These are phyloP conservation scores for Indicator maculatus DNA, from an alignment of 2,113 vertebrate species.

Conservation along the genomic window DNA sequence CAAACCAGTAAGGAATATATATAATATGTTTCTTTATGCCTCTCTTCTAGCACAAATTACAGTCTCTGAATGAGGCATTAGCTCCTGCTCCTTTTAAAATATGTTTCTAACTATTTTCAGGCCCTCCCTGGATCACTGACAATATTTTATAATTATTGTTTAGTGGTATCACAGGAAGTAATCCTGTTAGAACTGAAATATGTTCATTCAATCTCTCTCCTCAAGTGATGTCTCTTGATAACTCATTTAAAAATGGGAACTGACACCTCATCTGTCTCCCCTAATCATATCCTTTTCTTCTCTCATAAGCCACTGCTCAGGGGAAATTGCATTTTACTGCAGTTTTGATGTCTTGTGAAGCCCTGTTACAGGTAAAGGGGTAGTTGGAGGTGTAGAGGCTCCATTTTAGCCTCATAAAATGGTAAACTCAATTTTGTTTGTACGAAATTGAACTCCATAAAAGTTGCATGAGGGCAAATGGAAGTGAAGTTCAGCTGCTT, in stretches of 20 bases:
- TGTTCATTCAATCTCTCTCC: not conserved
- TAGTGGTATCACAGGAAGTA: not conserved
- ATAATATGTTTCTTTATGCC: not conserved
- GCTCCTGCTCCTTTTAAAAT: not conserved
- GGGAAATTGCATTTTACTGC: constrained; percentile 18
- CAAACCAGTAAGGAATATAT: not conserved
- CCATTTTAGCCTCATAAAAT: not conserved
- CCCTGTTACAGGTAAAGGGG: not conserved
- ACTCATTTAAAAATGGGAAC: constrained; percentile 35
- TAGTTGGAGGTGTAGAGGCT: not conserved
- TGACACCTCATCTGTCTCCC: constrained; percentile 15
- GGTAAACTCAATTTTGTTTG: not conserved
- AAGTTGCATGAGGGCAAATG: not conserved
- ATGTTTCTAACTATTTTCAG: not conserved
- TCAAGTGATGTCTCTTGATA: constrained; percentile 23
- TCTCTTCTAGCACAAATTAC: not conserved
- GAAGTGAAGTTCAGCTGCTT: not conserved
- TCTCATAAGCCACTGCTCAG: not conserved
- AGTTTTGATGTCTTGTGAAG: constrained; percentile 14
- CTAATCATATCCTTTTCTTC: constrained; percentile 37
- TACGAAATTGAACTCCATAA: not conserved
- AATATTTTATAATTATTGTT: not conserved
- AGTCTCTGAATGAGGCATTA: not conserved
- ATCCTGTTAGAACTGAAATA: constrained; percentile 26
- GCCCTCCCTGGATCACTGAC: not conserved